These are phyloP conservation scores for Drosophila tanythrix DNA, from an alignment of 2,888 invertebrate genomes.

Conservation along the genomic window DNA sequence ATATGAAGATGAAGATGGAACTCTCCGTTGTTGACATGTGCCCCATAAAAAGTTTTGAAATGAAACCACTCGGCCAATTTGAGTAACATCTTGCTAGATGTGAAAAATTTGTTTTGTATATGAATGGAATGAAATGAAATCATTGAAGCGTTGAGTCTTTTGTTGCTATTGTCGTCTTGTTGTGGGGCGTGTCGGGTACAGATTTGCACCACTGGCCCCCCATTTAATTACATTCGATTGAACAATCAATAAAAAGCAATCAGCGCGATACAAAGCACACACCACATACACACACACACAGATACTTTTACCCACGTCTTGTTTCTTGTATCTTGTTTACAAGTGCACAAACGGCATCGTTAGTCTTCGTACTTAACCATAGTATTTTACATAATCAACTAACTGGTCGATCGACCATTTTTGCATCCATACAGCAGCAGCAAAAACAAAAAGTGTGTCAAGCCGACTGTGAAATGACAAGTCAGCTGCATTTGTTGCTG, in stretches of 20 bases:
- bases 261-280: constrained; percentile 50
- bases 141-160: constrained; percentile 60
- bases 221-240: constrained; percentile 77
- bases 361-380: constrained; percentile 49
- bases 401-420: constrained; percentile 12
- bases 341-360: constrained; percentile 41
- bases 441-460: constrained; percentile 65
- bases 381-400: constrained; percentile 72
- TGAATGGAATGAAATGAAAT: constrained; percentile 52
- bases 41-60: constrained; percentile 44
- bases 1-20: not conserved
- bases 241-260: constrained; percentile 80
- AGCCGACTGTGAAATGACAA: constrained; percentile 57
- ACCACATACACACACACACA: constrained; percentile 16
- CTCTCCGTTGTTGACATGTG: constrained; percentile 16
- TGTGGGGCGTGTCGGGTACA: constrained; percentile 48
- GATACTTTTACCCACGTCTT: constrained; percentile 60
- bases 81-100: constrained; percentile 51
- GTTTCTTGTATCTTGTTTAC: constrained; percentile 38
- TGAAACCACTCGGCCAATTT: constrained; percentile 38
- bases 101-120: constrained; percentile 45
- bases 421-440: constrained; percentile 23
- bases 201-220: constrained; percentile 72
- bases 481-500: constrained; percentile 33
- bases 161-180: constrained; percentile 19